These are phyloP conservation scores for Acanthiza pusilla DNA, from an alignment of 2,797 vertebrate species.

Conservation along the genomic window DNA sequence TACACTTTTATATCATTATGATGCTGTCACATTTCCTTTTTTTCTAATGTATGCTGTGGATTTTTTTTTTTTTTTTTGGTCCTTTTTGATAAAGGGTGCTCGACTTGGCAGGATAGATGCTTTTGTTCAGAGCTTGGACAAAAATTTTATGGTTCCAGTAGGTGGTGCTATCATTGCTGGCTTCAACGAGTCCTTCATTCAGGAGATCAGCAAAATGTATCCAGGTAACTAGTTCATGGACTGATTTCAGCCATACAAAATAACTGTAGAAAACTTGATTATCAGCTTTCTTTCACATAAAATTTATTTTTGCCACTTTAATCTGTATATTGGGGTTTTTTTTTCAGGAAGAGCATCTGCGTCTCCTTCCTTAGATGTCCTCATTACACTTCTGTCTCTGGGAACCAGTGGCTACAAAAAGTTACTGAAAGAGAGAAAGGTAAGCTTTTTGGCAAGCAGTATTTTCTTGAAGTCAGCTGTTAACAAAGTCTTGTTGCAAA, in stretches of 20 bases:
- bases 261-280: constrained; percentile 29
- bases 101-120: constrained; percentile 92
- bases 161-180: constrained; percentile 97
- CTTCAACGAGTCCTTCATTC: constrained; percentile 87
- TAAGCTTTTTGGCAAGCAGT: constrained; percentile 60
- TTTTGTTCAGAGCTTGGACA: constrained; percentile 97
- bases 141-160: constrained; percentile 99
- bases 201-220: constrained; percentile 96
- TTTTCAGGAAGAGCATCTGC: constrained; percentile 91
- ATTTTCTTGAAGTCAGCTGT: background rate
- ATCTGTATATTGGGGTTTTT: background rate
- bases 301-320: background rate
- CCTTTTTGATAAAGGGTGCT: constrained; percentile 78
- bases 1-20: background rate
- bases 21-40: background rate
- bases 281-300: background rate
- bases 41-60: background rate
- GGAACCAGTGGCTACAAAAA: constrained; percentile 90
- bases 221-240: constrained; percentile 80
- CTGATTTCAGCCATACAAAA: constrained; percentile 14
- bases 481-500: background rate
- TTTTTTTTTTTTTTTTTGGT: background rate
- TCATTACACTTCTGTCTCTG: constrained; percentile 92
- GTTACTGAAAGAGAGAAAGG: constrained; percentile 92
- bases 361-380: constrained; percentile 91